A percentile compares a stretch with the other conserved stretches of the same genome.
Conservation (phyloP, 1,140 invertebrate species). For the Zaprionus inermis region DNA sequence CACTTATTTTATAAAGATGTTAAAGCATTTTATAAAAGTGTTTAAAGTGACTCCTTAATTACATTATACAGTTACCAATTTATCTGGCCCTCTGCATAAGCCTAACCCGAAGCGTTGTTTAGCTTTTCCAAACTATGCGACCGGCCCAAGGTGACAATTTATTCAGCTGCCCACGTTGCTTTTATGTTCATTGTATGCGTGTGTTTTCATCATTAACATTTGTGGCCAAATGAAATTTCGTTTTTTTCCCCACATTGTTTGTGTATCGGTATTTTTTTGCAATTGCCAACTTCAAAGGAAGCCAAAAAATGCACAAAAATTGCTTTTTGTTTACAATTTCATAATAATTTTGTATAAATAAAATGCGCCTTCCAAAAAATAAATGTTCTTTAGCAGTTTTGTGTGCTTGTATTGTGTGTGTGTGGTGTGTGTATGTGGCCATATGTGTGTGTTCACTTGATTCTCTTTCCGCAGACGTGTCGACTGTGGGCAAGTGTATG, state of each 20-base stretch:
- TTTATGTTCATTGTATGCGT: neutral
- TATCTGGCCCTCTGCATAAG: neutral
- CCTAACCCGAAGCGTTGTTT: neutral
- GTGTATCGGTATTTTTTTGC: neutral
- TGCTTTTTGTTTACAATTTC: slow-evolving; percentile 31
- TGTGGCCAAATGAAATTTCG: neutral
- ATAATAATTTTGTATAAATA: slow-evolving; percentile 33
- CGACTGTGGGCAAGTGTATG: neutral
- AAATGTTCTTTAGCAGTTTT: slow-evolving; percentile 10
- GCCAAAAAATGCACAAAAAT: neutral
- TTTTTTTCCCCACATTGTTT: neutral
- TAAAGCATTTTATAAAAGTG: neutral
- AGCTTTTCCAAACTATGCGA: neutral
- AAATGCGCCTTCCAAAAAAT: neutral
- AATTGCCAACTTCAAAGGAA: slow-evolving; percentile 35
- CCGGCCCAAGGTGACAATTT: slow-evolving; percentile 7
- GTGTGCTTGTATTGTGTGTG: neutral
- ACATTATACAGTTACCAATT: neutral
- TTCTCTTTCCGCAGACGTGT: neutral
- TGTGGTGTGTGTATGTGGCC: slow-evolving; percentile 1
- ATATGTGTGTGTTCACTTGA: slow-evolving; percentile 4
- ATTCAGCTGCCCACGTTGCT: neutral
- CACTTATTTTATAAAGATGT: neutral
- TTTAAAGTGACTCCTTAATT: neutral
- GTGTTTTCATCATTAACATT: neutral